Percentiles rank a stretch among this genome's conserved stretches.
Evolutionary conservation across 1,140 invertebrate species (phyloP).

Genomic region (Palaemon carinicauda): DNA sequence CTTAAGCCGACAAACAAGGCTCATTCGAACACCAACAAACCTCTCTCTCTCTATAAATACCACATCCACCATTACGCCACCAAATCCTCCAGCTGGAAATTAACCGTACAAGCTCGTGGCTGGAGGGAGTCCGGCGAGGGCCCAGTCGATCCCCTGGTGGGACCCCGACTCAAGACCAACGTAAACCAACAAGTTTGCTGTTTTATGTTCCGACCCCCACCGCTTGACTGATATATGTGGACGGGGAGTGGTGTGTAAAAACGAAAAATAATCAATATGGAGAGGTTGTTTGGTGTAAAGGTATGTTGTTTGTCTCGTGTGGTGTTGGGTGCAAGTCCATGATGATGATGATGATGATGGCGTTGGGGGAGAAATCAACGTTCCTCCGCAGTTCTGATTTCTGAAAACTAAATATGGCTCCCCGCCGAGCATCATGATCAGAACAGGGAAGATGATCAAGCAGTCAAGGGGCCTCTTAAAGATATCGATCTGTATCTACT

Average conservation of each 20-base stretch:
- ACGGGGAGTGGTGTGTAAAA: slow-evolving; percentile 30
- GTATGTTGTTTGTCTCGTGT: slow-evolving; percentile 15
- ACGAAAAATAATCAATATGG: slow-evolving; percentile 38
- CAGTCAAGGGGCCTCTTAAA: too few species aligned
- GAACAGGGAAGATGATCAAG: too few species aligned
- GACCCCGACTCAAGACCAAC: not conserved
- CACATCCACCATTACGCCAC: not conserved
- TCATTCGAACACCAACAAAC: not conserved
- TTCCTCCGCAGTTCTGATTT: not conserved
- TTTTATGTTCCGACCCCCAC: slow-evolving; percentile 24
- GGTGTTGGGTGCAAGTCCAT: not conserved
- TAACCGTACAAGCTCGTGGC: not conserved
- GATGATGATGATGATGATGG: not conserved
- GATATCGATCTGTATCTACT: too few species aligned
- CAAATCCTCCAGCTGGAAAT: slow-evolving; percentile 6
- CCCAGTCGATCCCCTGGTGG: not conserved
- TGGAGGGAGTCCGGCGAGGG: not conserved
- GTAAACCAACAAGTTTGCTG: slow-evolving; percentile 30
- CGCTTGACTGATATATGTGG: slow-evolving; percentile 37
- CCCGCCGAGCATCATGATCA: too few species aligned
- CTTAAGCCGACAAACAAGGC: slow-evolving; percentile 19
- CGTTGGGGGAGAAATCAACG: not conserved
- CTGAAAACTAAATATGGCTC: not conserved
- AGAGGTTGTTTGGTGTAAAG: slow-evolving; percentile 24
- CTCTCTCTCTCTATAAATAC: not conserved